phyloP scores from a whole-genome alignment of 2,113 vertebrate species.

The Conger conger region DNA sequence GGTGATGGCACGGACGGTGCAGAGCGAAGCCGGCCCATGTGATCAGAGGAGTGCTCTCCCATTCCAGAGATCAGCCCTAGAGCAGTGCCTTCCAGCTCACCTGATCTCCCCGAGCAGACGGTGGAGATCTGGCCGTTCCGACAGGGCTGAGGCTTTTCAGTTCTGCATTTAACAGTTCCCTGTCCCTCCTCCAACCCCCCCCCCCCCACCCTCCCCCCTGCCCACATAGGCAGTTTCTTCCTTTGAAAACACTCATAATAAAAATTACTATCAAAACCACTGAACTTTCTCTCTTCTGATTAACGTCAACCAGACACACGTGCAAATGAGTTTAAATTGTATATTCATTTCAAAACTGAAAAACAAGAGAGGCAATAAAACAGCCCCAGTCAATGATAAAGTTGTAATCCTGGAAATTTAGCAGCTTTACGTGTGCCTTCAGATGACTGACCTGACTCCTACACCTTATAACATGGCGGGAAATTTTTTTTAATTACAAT shows the following conservation, averaged over 20 bases:
- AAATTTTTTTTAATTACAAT: too few species aligned
- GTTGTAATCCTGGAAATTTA: conserved; percentile 9
- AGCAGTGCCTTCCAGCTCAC: conserved; percentile 15
- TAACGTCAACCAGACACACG: neutral
- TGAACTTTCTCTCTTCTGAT: neutral
- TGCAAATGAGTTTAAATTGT: neutral
- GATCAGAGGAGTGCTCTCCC: neutral
- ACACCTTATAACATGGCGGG: conserved; percentile 20
- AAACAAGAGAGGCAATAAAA: neutral
- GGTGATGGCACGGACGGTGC: conserved; percentile 9
- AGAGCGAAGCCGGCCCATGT: neutral
- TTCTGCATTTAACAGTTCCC: neutral
- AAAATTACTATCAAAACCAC: neutral
- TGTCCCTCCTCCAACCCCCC: neutral
- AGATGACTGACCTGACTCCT: conserved; percentile 30
- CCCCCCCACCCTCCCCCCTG: too few species aligned
- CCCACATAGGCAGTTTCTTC: neutral
- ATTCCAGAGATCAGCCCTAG: neutral
- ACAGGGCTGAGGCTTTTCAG: conserved; percentile 4
- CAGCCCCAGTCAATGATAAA: neutral
- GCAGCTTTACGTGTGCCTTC: neutral
- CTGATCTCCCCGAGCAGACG: conserved; percentile 17
- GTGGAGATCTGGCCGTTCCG: neutral
- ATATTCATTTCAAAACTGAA: neutral
- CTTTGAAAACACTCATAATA: neutral